Base-by-base conservation (phyloP, 1,140 invertebrate genomes). In the Eufriesea mexicana region DNA sequence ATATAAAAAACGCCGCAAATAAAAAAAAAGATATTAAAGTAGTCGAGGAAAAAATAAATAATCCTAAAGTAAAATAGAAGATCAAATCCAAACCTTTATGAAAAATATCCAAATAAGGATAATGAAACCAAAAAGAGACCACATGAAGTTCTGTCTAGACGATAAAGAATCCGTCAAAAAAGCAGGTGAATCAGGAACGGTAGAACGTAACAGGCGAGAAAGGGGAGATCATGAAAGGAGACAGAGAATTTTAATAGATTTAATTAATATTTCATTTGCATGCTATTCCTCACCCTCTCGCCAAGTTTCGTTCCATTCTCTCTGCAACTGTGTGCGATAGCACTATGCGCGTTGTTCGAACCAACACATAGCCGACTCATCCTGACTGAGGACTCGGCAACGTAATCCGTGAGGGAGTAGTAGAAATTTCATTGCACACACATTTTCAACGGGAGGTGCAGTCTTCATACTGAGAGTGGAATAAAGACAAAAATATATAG, bases 191-290 rank as follows among this genome's bases (percentile, higher is more conserved):
- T n/a, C 28, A 7, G 42, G n/a, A 54, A 35, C 49, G 16, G 47
- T 10, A 47, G 59, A 55, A 76, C 54, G 45, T 54, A 77, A 77
- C 64, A 67, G 64, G 23, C 35, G 18, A 73, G 59, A 67, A 23
- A 25, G 74, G 8, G 28, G 73, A 35, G 74, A 42, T 77, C 59
- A 55, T 57, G 28, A 35, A 61, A 28, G 71, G 80, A 73, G 85
- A 64, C 57, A 71, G 84, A 81, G 81, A 88, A 89, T 91, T 91
- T 90, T 91, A 89, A 89, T 90, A 90, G 89, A 91, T 91, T 91
- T 91, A 91, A 91, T 91, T 91, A 91, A 91, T 91, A 91, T 91
- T 91, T 91, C 90, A 91, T 91, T 91, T 91, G 90, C 90, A 91
- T 91, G 82, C 89, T 91, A 91, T 91, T 91, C 85, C 89, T 86